A percentile compares a stretch with the other conserved stretches of the same genome.
phyloP scores from a whole-genome alignment of 2,888 invertebrate species.

The Conomelus anceps region DNA sequence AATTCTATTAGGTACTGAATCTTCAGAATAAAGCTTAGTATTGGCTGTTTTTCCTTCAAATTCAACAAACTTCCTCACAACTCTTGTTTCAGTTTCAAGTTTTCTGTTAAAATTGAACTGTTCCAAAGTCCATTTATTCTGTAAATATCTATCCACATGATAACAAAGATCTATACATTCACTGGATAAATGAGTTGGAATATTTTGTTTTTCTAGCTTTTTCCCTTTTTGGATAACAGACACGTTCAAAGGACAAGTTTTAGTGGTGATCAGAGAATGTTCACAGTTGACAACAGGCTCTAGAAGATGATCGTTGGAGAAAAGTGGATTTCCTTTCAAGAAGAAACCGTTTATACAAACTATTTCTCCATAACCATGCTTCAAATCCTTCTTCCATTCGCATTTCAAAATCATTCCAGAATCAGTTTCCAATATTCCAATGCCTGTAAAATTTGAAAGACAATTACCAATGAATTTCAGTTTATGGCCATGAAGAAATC shows the following conservation, averaged over 20 bases:
- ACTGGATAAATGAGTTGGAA: neutral
- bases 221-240: neutral
- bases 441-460: conserved; percentile 1
- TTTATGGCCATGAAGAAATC: too few relatives aligned
- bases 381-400: conserved; percentile 18
- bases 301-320: conserved; percentile 10
- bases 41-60: neutral
- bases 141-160: neutral
- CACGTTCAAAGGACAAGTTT: neutral
- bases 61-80: neutral
- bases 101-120: neutral
- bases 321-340: conserved; percentile 11
- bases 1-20: neutral
- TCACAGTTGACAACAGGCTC: neutral
- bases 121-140: neutral
- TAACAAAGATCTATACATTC: neutral
- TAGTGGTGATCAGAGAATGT: neutral
- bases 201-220: neutral
- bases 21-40: neutral
- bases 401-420: conserved; percentile 13
- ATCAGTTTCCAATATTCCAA: conserved; percentile 18
- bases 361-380: conserved; percentile 21
- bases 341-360: conserved; percentile 17
- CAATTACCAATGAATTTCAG: too few relatives aligned
- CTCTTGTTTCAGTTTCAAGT: neutral